Evolutionary conservation across 2,113 vertebrate genomes (phyloP), one percentile per base, ranked within the genome.

Genomic region (Ranitomeya imitator): DNA sequence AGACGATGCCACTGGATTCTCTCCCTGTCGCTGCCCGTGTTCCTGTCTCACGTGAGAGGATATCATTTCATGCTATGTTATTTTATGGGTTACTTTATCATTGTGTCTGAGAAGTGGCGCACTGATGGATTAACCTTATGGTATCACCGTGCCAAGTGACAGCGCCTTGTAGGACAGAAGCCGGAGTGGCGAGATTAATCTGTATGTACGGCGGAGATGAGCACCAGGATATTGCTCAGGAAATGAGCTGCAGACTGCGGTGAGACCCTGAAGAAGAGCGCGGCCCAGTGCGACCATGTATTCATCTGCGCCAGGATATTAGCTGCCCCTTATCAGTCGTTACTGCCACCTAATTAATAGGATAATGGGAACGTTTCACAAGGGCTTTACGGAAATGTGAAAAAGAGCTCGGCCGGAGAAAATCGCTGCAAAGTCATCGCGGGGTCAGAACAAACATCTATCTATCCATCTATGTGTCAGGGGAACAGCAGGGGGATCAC

Each of bases 1-100:
- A 37, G 57, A 81, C 37, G 31, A 26, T 31, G 26, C 2, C 55
- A 37, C 15, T 61, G 18, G 79, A 23, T 65, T 52, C 23, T 65
- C 23, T 7, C 60, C 37, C 57, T 19, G 37, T 7, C 31, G n/a
- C 12, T 52, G 60, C 67, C 54, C 61, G 16, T 67, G 81, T 61
- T 23, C 51, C 81, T 16, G 81, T 45, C 61, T 83, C 61, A 69
- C 67, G 37, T 52, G 81, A 54, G 61, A 54, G 61, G 26, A 83
- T 67, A 83, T 83, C 14, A 83, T 83, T 83, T 69, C 81, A 83
- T 83, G 81, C 19, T 83, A 67, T 83, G 61, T 83, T 69, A 54
- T 83, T 83, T 83, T 83, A 83, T 83, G 37, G 81, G 81, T 16
- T 67, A n/a, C 61, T 83, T 69, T 54, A 83, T 67, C 31, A 83